These are phyloP conservation scores for Dissostichus mawsoni DNA, from an alignment of 2,113 vertebrate genomes.

Conservation along the genomic window DNA sequence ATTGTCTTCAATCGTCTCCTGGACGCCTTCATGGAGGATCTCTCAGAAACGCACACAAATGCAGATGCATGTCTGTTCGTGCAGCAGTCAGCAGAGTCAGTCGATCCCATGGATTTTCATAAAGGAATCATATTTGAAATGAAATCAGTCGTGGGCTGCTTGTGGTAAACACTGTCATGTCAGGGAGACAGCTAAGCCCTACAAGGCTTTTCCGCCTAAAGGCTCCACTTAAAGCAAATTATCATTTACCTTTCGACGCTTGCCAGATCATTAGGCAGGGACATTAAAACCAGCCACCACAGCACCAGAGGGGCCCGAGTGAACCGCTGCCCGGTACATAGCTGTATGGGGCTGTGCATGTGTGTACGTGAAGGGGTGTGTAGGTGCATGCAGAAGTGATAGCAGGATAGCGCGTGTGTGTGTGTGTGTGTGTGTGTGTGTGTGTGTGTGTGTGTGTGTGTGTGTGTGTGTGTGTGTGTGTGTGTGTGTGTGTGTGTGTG, in stretches of 20 bases:
- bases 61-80: constrained; percentile 50
- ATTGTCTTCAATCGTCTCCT: constrained; percentile 69
- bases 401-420: constrained; percentile 61
- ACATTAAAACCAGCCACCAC: constrained; percentile 86
- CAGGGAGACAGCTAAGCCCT: constrained; percentile 74
- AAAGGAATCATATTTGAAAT: constrained; percentile 74
- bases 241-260: constrained; percentile 86
- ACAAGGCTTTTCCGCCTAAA: constrained; percentile 84
- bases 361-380: constrained; percentile 49
- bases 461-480: constrained; percentile 20
- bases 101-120: constrained; percentile 56
- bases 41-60: constrained; percentile 48
- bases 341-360: constrained; percentile 59
- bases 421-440: constrained; percentile 32
- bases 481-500: constrained; percentile 48
- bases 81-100: constrained; percentile 40
- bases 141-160: constrained; percentile 73
- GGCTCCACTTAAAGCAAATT: constrained; percentile 88
- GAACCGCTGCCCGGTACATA: constrained; percentile 80
- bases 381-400: constrained; percentile 39
- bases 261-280: constrained; percentile 88
- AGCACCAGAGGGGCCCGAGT: constrained; percentile 82
- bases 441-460: constrained; percentile 44
- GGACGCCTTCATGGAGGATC: constrained; percentile 63
- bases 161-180: constrained; percentile 72